Conservation (phyloP, 2,888 invertebrate species). For the Meghimatium bilineatum region DNA sequence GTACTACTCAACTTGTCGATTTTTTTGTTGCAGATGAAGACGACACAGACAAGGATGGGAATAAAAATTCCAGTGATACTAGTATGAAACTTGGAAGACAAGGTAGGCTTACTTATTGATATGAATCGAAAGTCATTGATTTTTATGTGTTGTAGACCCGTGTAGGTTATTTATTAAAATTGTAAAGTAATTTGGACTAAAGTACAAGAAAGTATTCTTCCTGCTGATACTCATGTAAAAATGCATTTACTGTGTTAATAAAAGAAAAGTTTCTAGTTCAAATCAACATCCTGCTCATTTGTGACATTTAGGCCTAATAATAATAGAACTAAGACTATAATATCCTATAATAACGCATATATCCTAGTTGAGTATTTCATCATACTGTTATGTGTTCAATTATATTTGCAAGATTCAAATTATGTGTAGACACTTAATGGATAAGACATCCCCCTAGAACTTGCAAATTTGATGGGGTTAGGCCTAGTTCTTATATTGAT, state of each 20-base stretch:
- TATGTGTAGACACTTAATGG: too few relatives aligned
- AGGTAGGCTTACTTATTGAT: too few relatives aligned
- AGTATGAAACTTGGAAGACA: slow-evolving; percentile 72
- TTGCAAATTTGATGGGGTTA: too few relatives aligned
- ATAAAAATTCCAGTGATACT: slow-evolving; percentile 59
- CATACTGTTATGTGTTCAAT: too few relatives aligned
- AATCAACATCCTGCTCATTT: background rate
- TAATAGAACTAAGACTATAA: too few relatives aligned
- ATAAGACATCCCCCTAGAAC: too few relatives aligned
- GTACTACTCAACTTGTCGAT: background rate
- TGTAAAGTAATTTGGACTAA: background rate
- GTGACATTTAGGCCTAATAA: background rate
- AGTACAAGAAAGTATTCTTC: background rate
- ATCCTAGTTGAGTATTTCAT: too few relatives aligned
- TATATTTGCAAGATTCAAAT: too few relatives aligned
- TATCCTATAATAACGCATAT: too few relatives aligned
- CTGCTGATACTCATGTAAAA: background rate
- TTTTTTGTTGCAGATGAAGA: slow-evolving; percentile 60
- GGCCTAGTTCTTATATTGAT: too few relatives aligned
- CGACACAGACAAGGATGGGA: slow-evolving; percentile 53
- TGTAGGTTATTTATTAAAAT: background rate
- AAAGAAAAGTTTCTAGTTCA: background rate
- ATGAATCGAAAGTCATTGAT: slow-evolving; percentile 20
- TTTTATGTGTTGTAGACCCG: too few relatives aligned
- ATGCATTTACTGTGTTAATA: background rate